These are phyloP conservation scores for Coryphaenoides rupestris DNA, from an alignment of 2,113 vertebrate genomes.

Conservation along the genomic window DNA sequence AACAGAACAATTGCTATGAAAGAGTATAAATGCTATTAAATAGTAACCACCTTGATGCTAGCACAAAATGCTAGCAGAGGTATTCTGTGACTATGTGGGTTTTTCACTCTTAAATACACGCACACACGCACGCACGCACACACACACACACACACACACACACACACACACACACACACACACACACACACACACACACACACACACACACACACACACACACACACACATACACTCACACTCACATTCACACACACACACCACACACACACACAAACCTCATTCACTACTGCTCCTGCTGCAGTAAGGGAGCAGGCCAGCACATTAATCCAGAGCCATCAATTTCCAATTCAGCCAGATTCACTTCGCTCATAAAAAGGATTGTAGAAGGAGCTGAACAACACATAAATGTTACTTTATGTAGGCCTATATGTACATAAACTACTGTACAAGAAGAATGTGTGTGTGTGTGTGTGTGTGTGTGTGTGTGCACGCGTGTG, in stretches of 20 bases:
- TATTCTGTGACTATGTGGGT: too few relatives aligned
- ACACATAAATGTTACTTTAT: background rate
- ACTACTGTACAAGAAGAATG: too few relatives aligned
- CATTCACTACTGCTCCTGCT: conserved; percentile 63
- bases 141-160: too few relatives aligned
- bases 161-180: too few relatives aligned
- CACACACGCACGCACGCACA: conserved; percentile 14
- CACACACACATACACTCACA: background rate
- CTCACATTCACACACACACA: too few relatives aligned
- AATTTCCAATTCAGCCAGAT: conserved; percentile 44
- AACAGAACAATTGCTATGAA: too few relatives aligned
- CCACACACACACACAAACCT: conserved; percentile 40
- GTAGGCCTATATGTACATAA: background rate
- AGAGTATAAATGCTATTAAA: too few relatives aligned
- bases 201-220: too few relatives aligned
- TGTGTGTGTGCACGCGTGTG: background rate
- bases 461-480: background rate
- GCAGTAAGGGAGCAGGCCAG: conserved; percentile 70
- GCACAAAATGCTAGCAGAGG: too few relatives aligned
- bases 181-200: too few relatives aligned
- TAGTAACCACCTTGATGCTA: too few relatives aligned
- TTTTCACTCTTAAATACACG: conserved; percentile 8
- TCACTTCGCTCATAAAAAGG: conserved; percentile 20
- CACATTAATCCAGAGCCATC: conserved; percentile 62
- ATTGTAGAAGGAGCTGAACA: conserved; percentile 7